phyloP scores from a whole-genome alignment of 2,888 invertebrate genomes.

The Ormyrus thymus region DNA sequence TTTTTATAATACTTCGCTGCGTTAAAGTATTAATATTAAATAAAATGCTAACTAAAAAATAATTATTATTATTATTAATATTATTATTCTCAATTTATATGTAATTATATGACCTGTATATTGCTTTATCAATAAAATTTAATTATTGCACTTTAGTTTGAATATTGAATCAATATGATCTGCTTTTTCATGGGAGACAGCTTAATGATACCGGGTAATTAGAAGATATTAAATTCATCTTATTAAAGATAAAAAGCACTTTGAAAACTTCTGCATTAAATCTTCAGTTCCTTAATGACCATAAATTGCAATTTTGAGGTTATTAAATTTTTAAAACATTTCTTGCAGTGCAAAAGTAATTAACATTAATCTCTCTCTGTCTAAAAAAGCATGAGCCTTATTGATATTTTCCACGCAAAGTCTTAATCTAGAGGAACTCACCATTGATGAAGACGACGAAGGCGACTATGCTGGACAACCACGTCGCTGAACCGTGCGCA shows the following conservation, averaged over 20 bases:
- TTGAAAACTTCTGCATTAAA: neutral
- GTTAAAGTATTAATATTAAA: too few species aligned
- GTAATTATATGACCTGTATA: neutral
- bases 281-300: neutral
- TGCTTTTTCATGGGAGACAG: neutral
- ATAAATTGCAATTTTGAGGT: neutral
- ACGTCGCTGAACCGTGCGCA: constrained; percentile 64
- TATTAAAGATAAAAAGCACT: constrained; percentile 18
- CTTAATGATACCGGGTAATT: constrained; percentile 1
- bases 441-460: constrained; percentile 68
- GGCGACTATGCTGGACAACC: constrained; percentile 69
- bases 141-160: neutral
- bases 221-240: neutral
- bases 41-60: too few species aligned
- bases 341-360: too few species aligned
- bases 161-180: neutral
- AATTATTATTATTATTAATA: too few species aligned
- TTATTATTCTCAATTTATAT: neutral
- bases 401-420: neutral
- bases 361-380: too few species aligned
- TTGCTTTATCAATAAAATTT: constrained; percentile 12
- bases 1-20: too few species aligned
- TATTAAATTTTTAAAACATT: too few species aligned
- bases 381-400: too few species aligned
- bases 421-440: constrained; percentile 60